Conservation (phyloP, 2,113 vertebrate species). For the Hippolais icterina region DNA sequence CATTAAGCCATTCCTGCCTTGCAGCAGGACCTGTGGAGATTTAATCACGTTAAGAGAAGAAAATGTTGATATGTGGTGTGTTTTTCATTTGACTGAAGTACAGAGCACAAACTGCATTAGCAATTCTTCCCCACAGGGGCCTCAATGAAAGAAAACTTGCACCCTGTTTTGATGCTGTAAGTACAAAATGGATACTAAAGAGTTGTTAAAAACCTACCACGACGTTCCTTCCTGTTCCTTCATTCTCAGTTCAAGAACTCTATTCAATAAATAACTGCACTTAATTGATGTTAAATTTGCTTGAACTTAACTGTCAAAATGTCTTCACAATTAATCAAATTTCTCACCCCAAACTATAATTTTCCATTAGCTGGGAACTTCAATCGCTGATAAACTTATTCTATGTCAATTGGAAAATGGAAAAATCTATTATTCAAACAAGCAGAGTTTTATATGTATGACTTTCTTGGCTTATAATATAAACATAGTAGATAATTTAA, state of each 20-base stretch:
- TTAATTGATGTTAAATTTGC: background rate
- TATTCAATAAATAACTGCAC: background rate
- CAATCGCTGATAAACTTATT: background rate
- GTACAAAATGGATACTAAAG: background rate
- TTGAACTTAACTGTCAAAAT: background rate
- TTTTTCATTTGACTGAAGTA: background rate
- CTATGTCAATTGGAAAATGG: background rate
- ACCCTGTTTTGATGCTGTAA: background rate
- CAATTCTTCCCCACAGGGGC: background rate
- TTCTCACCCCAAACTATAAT: background rate
- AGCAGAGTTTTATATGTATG: conserved; percentile 22
- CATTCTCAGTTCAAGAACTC: background rate
- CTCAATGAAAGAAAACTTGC: background rate
- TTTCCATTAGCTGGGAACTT: background rate
- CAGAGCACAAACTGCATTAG: background rate
- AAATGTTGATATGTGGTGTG: background rate
- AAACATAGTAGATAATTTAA: conserved; percentile 61
- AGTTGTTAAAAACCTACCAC: background rate
- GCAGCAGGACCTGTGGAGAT: background rate
- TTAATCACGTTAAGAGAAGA: background rate
- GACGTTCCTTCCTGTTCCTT: background rate
- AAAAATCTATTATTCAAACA: conserved; percentile 54
- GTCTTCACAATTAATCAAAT: background rate
- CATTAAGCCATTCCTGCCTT: background rate
- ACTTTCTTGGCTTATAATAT: conserved; percentile 47